Base-by-base conservation (phyloP, 2,797 vertebrate genomes). In the Antennarius maculatus region DNA sequence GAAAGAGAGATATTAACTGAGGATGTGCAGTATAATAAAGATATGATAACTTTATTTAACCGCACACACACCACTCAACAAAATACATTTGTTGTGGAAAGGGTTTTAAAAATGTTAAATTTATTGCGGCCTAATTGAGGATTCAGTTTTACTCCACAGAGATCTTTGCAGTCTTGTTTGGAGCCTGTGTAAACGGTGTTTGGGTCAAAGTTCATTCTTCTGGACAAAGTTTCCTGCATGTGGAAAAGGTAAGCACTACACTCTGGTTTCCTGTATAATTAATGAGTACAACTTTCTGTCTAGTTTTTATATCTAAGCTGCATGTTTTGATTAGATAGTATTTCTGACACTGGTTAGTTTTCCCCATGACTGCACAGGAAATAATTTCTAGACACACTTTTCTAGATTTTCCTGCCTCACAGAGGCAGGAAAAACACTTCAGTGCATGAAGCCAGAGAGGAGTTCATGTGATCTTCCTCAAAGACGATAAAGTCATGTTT, bases 151-250 rank as follows among this genome's bases (percentile, higher is more conserved):
- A 43, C 0, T 74, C 39, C n/a, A 11, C 52, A 41, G n/a, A 58
- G 58, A 64, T 77, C 72, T 76, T 72, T 61, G 50, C 27, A 82
- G 66, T 82, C n/a, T 49, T 43, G 71, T 34, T 34, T 34, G 31
- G 31, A 8, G 61, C 13, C 73, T 86, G 81, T 86, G 83, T 79
- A 86, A 92, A 91, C 76, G 88, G n/a, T 53, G 66, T 67, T 28
- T n/a, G 28, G 80, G 85, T 90, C 81, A 90, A 91, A 88, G 90
- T 91, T 90, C 82, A 87, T n/a, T 31, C 54, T 61, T 52, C 71
- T 76, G 83, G 45, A n/a, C 81, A 86, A 89, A 80, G 84, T 83
- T 81, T 87, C 45, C 28, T 23, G 18, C 60, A 61, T 84, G 85
- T 51, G 56, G 17, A 62, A 71, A 89, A 86, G 91, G 90, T 92